Evolutionary conservation across 2,797 vertebrate genomes (phyloP).

Genomic region (Phalloptychus januarius): DNA sequence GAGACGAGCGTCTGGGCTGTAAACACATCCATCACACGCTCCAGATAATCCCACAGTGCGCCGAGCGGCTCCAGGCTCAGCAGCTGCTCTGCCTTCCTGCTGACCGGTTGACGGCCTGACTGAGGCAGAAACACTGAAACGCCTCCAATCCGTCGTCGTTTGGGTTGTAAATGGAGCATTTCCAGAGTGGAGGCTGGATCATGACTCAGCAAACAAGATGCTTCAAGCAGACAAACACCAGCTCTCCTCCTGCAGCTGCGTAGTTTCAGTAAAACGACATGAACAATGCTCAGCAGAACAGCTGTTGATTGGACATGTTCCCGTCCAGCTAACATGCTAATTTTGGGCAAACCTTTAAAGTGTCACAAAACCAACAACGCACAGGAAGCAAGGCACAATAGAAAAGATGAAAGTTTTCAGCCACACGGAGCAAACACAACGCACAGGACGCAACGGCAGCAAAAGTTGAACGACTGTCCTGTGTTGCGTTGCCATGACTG

Average conservation of each 20-base stretch:
- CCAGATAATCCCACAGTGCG: slow-evolving; percentile 50
- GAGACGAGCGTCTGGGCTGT: slow-evolving; percentile 34
- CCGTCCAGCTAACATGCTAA: too few relatives aligned
- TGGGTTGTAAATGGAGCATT: neutral
- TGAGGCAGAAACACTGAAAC: neutral
- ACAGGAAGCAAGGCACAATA: too few relatives aligned
- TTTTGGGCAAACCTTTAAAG: too few relatives aligned
- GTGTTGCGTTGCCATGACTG: too few relatives aligned
- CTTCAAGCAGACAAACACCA: neutral
- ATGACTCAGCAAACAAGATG: neutral
- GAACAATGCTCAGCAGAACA: neutral
- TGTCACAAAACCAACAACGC: too few relatives aligned
- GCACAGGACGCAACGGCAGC: too few relatives aligned
- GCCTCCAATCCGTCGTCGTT: neutral
- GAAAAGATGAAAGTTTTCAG: too few relatives aligned
- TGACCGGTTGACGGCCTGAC: neutral
- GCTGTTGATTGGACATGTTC: neutral
- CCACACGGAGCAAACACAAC: too few relatives aligned
- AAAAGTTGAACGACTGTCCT: too few relatives aligned
- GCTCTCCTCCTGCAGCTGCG: neutral
- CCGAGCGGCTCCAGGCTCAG: slow-evolving; percentile 31
- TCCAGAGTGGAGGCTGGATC: neutral
- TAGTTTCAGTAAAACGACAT: neutral
- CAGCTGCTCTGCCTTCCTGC: neutral
- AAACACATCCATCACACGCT: slow-evolving; percentile 66